phyloP scores from a whole-genome alignment of 2,113 vertebrate genomes.

The Chloroceryle aenea region DNA sequence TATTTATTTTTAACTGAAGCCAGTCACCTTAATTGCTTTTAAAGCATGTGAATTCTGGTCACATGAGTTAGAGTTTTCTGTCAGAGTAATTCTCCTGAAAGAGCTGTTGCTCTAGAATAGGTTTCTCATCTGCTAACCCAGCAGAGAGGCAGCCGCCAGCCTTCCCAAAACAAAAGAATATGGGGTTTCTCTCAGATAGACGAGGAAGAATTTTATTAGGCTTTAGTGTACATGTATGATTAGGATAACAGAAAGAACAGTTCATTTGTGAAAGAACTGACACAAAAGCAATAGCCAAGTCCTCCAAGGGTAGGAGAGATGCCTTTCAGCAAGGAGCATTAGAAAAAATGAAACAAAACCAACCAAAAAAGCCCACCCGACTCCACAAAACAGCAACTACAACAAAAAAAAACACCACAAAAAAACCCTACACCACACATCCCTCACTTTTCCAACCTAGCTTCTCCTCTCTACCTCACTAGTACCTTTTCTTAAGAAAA shows the following conservation, averaged over 20 bases:
- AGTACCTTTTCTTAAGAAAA: not conserved
- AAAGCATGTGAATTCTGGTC: not conserved
- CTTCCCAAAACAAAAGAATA: not conserved
- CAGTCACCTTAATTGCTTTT: not conserved
- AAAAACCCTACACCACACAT: accelerated
- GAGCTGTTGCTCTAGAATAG: slow-evolving; percentile 13
- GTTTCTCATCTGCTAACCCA: slow-evolving; percentile 13
- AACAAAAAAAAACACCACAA: not conserved
- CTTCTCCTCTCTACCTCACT: not conserved
- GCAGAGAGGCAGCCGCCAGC: accelerated
- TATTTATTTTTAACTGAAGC: not conserved
- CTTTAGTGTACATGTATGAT: not conserved
- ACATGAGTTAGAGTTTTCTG: not conserved
- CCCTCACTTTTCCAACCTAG: not conserved
- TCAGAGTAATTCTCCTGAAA: slow-evolving; percentile 48
- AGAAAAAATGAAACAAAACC: not conserved
- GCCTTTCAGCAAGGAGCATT: not conserved
- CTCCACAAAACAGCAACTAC: not conserved
- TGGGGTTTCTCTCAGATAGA: not conserved
- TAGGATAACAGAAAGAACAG: slow-evolving; percentile 36
- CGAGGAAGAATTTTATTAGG: slow-evolving; percentile 10
- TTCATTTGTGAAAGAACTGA: not conserved
- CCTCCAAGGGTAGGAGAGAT: not conserved
- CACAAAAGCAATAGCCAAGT: not conserved
- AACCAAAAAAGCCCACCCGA: too few species aligned